Base-by-base conservation (phyloP, 1,140 invertebrate species). In the Drosophila gunungcola region DNA sequence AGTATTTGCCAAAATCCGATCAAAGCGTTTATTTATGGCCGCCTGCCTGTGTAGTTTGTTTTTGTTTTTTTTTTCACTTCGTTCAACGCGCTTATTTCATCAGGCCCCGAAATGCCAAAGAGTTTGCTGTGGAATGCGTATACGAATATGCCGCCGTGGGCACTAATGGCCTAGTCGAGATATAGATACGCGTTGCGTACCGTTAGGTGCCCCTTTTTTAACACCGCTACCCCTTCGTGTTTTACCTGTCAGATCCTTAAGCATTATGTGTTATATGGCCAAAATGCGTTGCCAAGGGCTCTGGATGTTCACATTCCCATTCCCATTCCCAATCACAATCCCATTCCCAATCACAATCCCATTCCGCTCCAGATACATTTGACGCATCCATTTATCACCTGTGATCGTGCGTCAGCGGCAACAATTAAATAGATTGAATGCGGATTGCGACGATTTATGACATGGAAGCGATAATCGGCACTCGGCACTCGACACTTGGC, bases 1-100 rank as follows among this genome's bases (percentile, higher is more conserved):
- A 67, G 69, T 78, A 68, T 79, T 82, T 72, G 60, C 61, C 60
- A 74, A 81, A 72, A 81, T 73, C 77, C 48, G 73, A 65, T 80
- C 81, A 46, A 63, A 62, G 70, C 61, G 56, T 51, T 82, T 83
- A 80, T 85, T 77, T 83, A 64, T 82, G 61, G 38, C 48, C 55
- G 53, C 51, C 6, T 3, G 2, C 16, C 16, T 21, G 16, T 21
- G 16, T 21, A 21, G 16, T 21, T 21, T 21, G 11, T 7, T n/a
- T 4, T 52, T 73, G 7, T 21, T 16, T 45, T 11, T 25, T 11
- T 11, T 3, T 25, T 16, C 29, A 21, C n/a, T 53, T 51, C 34
- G 34, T 41, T 49, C 34, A 39, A 10, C 48, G 38, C 43, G 41
- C 52, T 65, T 39, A 83, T 88, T 88, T 86, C 82, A 69, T 64